phyloP scores from a whole-genome alignment of 92 coral and sea anemone genomes.

The Blastomussa wellsi region DNA sequence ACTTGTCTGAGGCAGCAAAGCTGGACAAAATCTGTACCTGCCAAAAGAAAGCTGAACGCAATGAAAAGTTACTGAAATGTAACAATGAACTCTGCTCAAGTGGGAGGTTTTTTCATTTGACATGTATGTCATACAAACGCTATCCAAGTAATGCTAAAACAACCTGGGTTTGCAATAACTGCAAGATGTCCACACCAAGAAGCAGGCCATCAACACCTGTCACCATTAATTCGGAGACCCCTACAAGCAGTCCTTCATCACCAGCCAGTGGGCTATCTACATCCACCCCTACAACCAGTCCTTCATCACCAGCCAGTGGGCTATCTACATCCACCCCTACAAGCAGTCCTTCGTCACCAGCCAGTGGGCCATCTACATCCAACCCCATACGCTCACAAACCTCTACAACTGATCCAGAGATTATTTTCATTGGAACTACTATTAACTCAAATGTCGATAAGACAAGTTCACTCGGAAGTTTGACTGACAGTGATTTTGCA shows the following conservation, averaged over 20 bases:
- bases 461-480: slow-evolving; percentile 38
- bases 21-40: slow-evolving; percentile 16
- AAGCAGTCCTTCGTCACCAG: not conserved
- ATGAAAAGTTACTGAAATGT: slow-evolving; percentile 52
- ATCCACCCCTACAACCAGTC: too few relatives aligned
- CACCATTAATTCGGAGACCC: not conserved
- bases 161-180: not conserved
- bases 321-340: too few relatives aligned
- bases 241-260: not conserved
- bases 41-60: slow-evolving; percentile 24
- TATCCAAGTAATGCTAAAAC: not conserved
- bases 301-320: too few relatives aligned
- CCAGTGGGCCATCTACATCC: not conserved
- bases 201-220: not conserved
- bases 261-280: not conserved
- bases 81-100: slow-evolving; percentile 27
- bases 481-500: slow-evolving; percentile 49
- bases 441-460: slow-evolving; percentile 43
- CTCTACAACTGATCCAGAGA: slow-evolving; percentile 25
- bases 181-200: not conserved
- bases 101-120: not conserved
- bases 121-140: too few relatives aligned
- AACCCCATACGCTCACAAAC: not conserved
- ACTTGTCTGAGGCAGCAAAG: slow-evolving; percentile 18
- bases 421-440: slow-evolving; percentile 21